Evolutionary conservation across 2,113 vertebrate species (phyloP), one percentile per base, ranked within the genome.

Genomic region (Aspidoscelis tigris): DNA sequence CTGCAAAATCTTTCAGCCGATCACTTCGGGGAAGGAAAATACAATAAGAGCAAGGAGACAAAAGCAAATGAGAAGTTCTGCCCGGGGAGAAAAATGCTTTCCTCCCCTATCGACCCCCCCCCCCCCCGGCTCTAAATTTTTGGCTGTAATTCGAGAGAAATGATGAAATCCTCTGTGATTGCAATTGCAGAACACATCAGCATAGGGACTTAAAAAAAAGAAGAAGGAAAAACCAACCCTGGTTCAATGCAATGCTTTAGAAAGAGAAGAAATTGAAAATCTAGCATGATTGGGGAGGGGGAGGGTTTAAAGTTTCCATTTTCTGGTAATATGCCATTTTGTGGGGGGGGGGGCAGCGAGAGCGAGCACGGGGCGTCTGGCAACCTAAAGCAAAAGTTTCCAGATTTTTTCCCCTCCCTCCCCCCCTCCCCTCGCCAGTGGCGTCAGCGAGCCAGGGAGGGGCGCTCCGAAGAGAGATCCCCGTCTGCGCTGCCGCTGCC

Each of bases 361-460:
- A 9, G 10, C 3, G 58, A 55, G 43, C 64, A 78, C 75, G 83
- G 85, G 85, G 89, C 86, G 87, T 83, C 84, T 92, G 91, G 90
- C 90, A 87, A 89, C 87, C 73, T 55, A 90, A 92, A 89, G 69
- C 70, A 80, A 93, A 93, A 91, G 91, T 91, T 90, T 92, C 55
- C 91, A 92, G 89, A 87, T 73, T 88, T 89, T 91, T 89, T 90
- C 85, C 89, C 83, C 86, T 78, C 82, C 12, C 66, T n/a, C 14
- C 58, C 73, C 2, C 47, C 5, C 72, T 24, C 22, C 41, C 9
- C 70, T 64, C 61, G 80, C 80, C 70, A 44, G 72, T 80, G 69
- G 84, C 74, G 84, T 58, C 72, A 73, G 88, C 86, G 20, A 74
- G 64, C 26, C 41, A 71, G 75, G 84, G 65, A 55, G 75, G 78